Evolutionary conservation across 2,888 invertebrate genomes (phyloP), one percentile per base, ranked within the genome.

Genomic region (Sphinx pinastri): DNA sequence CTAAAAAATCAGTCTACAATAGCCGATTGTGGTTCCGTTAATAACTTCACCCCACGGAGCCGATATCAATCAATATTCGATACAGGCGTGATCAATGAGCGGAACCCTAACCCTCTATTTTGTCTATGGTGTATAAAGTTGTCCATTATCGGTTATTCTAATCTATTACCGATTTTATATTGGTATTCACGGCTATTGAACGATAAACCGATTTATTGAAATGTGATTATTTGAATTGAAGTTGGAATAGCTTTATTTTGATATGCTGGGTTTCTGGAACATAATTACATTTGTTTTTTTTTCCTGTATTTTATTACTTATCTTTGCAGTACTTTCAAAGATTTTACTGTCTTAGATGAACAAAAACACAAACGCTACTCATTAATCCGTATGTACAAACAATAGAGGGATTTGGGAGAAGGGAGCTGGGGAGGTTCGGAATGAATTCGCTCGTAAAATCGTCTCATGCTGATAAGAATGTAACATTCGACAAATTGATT

Each of bases 391-490:
- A 49, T 63, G 63, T 63, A 63, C 58, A 63, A 63, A 84, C 84
- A 82, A 82, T 79, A 86, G 82, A 75, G 79, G 81, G 79, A 79
- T 85, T 85, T 82, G 77, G 82, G 84, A 86, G 86, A 85, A 83
- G 87, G 81, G 78, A 1, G 38, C 81, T 5, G 25, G 63, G 63
- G 63, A 19, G 63, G 47, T 93, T 93, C 93, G 91, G 92, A 91
- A 93, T 93, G 93, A 93, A 94, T 94, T 94, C 93, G 92, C 92
- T 94, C 93, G 93, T 93, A 91, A 94, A 94, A 94, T 94, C 93
- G 93, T 93, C 93, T 90, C 90, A 87, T 90, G 49, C 49, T 49
- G 92, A 93, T 94, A 94, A 94, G 93, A 94, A 94, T 92, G 89
- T 63, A 63, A 63, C 63, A 49, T 91, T 89, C 90, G 88, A 91